Evolutionary conservation across 37 sponge, comb jelly and placozoan genomes (phyloP).

Genomic region (Amphimedon queenslandica): DNA sequence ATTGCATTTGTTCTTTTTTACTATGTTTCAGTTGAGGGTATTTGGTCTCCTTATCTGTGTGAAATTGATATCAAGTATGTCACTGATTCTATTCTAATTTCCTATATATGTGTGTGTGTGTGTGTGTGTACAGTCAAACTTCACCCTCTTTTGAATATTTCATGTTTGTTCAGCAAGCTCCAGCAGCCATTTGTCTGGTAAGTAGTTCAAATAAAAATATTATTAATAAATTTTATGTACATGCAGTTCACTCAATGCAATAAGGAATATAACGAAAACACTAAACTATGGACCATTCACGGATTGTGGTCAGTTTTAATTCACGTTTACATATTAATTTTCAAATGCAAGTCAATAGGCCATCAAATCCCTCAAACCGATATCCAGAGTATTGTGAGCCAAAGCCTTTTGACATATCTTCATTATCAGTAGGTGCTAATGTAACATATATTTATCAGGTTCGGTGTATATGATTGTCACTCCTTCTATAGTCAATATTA

Average conservation of each 20-base stretch:
- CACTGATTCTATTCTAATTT: too few relatives aligned
- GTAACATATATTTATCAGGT: background rate
- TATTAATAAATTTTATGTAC: background rate
- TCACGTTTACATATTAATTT: background rate
- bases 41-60: too few relatives aligned
- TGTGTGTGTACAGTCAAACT: too few relatives aligned
- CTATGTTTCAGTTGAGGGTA: too few relatives aligned
- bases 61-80: too few relatives aligned
- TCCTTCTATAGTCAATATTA: too few relatives aligned
- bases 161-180: constrained; percentile 41
- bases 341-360: too few relatives aligned
- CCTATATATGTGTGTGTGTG: too few relatives aligned
- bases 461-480: too few relatives aligned
- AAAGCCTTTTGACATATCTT: background rate
- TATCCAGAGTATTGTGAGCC: too few relatives aligned
- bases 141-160: constrained; percentile 25
- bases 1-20: too few relatives aligned
- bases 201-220: background rate
- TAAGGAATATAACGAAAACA: background rate
- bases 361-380: background rate
- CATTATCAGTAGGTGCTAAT: background rate
- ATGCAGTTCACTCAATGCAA: background rate
- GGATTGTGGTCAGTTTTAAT: background rate
- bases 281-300: background rate
- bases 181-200: constrained; percentile 28